Percentiles rank a stretch among this genome's conserved stretches.
These are phyloP conservation scores for Pseudomyrmex pallidus DNA, from an alignment of 1,140 invertebrate genomes.

Conservation along the genomic window DNA sequence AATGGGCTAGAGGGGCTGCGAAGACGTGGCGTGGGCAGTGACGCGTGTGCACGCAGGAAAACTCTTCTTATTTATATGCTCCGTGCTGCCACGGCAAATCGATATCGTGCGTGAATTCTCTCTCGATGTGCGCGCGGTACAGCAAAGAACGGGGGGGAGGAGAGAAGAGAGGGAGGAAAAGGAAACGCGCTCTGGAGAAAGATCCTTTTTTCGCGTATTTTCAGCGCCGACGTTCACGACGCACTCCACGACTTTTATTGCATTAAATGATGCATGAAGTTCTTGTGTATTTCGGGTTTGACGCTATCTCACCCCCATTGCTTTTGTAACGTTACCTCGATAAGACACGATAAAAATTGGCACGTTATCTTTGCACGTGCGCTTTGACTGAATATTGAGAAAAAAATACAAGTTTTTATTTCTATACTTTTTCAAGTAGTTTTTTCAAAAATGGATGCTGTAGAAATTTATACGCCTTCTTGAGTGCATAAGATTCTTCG, in stretches of 20 bases:
- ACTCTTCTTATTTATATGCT: constrained; percentile 85
- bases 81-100: constrained; percentile 79
- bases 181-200: constrained; percentile 6
- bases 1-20: constrained; percentile 80
- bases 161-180: constrained; percentile 42
- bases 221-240: constrained; percentile 31
- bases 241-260: constrained; percentile 31
- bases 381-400: not conserved
- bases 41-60: constrained; percentile 85
- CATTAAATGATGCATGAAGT: constrained; percentile 21
- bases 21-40: constrained; percentile 81
- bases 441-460: too few species aligned
- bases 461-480: too few species aligned
- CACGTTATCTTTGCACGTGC: not conserved
- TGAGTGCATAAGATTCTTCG: not conserved
- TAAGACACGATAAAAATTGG: not conserved
- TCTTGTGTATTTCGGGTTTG: constrained; percentile 2
- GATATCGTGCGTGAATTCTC: constrained; percentile 81
- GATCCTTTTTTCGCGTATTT: constrained; percentile 61
- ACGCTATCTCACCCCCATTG: not conserved
- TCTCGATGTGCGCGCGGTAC: constrained; percentile 50
- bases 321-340: too few species aligned
- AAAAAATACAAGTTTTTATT: not conserved
- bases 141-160: constrained; percentile 10
- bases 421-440: too few species aligned